phyloP scores from a whole-genome alignment of 1,140 invertebrate genomes.

The Zaprionus kolodkinae region DNA sequence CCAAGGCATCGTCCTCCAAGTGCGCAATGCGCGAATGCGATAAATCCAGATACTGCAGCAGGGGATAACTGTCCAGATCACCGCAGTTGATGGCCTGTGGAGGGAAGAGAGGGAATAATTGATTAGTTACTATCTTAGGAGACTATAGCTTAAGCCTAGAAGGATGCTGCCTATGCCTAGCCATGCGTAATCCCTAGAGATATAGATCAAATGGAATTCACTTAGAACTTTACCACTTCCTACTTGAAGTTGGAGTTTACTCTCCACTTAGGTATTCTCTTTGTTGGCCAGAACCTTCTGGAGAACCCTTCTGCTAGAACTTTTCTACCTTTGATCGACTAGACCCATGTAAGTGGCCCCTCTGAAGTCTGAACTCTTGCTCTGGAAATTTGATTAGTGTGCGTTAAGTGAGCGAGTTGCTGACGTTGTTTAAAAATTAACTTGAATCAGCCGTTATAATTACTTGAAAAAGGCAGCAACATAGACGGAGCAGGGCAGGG shows the following conservation, averaged over 20 bases:
- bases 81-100: constrained; percentile 89
- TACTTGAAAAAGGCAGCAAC: constrained; percentile 66
- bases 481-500: background rate
- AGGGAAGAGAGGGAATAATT: background rate
- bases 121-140: background rate
- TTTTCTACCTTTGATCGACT: background rate
- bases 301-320: background rate
- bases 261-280: no score
- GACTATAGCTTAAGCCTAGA: background rate
- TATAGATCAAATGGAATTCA: background rate
- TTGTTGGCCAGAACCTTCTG: background rate
- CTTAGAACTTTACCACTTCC: background rate
- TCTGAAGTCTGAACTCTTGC: constrained; percentile 13
- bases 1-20: constrained; percentile 94
- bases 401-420: constrained; percentile 44
- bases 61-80: constrained; percentile 95
- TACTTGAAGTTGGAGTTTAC: background rate
- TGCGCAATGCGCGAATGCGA: constrained; percentile 90
- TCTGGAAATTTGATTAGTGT: constrained; percentile 71
- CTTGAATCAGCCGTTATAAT: constrained; percentile 79
- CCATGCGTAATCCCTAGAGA: no score
- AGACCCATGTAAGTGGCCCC: background rate
- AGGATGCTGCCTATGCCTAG: no score
- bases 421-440: constrained; percentile 82
- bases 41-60: constrained; percentile 92